phyloP scores from a whole-genome alignment of 2,797 vertebrate species.

The Sebastes goodei region DNA sequence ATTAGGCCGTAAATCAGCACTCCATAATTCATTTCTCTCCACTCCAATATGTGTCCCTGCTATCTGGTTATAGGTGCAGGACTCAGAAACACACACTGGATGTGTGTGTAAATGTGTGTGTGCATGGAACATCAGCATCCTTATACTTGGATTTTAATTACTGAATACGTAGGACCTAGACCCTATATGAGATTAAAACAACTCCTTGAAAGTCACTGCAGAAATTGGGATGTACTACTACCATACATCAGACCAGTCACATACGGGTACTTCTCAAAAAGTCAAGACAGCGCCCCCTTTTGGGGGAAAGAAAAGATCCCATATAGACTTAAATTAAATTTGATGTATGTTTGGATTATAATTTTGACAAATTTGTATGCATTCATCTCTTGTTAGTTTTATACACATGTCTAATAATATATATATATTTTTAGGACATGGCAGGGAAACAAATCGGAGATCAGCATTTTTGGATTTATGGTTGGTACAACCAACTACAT shows the following conservation, averaged over 20 bases:
- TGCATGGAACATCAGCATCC: neutral
- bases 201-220: neutral
- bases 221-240: fast-evolving
- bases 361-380: too few relatives aligned
- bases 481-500: too few relatives aligned
- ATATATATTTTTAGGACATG: too few relatives aligned
- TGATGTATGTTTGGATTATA: too few relatives aligned
- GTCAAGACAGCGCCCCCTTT: too few relatives aligned
- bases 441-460: too few relatives aligned
- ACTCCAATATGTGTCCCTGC: neutral
- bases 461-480: too few relatives aligned
- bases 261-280: too few relatives aligned
- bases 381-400: too few relatives aligned
- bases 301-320: too few relatives aligned
- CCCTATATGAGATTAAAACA: neutral
- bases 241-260: neutral
- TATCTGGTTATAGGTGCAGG: neutral
- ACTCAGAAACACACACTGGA: neutral
- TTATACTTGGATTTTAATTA: neutral
- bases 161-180: neutral
- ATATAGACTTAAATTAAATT: too few relatives aligned
- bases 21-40: constrained; percentile 39
- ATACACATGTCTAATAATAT: too few relatives aligned
- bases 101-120: neutral
- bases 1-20: constrained; percentile 39